Conservation (phyloP, 2,888 invertebrate genomes). For the Caenorhabditis doughertyi region DNA sequence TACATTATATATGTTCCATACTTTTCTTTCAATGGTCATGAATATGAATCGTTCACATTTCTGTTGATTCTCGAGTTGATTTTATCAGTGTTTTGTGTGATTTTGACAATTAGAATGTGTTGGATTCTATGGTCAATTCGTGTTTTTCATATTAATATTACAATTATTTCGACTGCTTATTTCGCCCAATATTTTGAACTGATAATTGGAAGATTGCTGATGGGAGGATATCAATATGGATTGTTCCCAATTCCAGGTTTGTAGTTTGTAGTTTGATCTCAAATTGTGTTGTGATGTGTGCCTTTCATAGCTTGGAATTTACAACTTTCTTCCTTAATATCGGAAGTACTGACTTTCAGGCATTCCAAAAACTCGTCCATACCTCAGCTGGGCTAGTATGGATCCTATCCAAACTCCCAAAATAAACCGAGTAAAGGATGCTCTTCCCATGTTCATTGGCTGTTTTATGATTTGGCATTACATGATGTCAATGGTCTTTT, state of each 20-base stretch:
- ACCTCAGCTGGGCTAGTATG: constrained; percentile 21
- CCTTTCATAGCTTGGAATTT: neutral
- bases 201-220: neutral
- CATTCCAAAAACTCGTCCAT: constrained; percentile 15
- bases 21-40: neutral
- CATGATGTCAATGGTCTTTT: constrained; percentile 48
- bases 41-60: neutral
- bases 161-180: neutral
- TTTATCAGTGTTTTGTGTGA: neutral
- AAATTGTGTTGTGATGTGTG: no score
- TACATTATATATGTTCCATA: neutral
- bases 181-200: neutral
- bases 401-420: neutral
- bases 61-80: neutral
- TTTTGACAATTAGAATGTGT: neutral
- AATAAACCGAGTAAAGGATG: constrained; percentile 10
- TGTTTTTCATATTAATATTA: neutral
- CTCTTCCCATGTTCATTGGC: constrained; percentile 36
- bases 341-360: constrained; percentile 2
- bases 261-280: neutral
- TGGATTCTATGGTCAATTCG: neutral
- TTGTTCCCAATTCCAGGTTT: constrained; percentile 18
- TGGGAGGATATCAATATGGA: constrained; percentile 4
- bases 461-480: constrained; percentile 46
- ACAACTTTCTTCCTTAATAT: no score